Base-by-base conservation (phyloP, 1,140 invertebrate species). In the Dreissena rostriformis region DNA sequence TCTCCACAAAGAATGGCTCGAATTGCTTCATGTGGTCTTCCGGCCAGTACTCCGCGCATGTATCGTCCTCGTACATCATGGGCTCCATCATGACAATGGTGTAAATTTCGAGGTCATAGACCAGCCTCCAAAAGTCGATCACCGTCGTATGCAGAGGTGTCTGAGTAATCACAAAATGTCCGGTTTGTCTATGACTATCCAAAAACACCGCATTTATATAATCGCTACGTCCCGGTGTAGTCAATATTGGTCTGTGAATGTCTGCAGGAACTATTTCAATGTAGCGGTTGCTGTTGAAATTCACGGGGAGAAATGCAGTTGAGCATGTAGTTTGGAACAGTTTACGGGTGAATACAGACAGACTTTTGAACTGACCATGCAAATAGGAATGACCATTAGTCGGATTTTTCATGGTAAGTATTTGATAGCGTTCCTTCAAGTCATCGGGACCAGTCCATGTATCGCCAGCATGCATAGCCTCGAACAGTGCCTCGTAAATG, bases 221-320 rank as follows among this genome's bases (percentile, higher is more conserved):
- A 65, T 93, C 92, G 95, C 74, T 95, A 94, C 87, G 95, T 49
- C 88, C 89, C n/a, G 88, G 86, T 28, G 90, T 90, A 28, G 17
- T 57, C 24, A 92, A 75, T 15, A 87, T 49, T 0, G 92, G 91
- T 17, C 92, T 86, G 73, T 87, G 85, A 12, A 79, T 73, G 57
- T 92, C 88, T 0, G 80, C 76, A 5, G 92, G 91, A 6, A 92
- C 57, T 8, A 92, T 88, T 74, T 91, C 90, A 15, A 78, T 70
- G 66, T 88, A 93, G 12, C 93, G 78, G 84, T 93, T 93, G 74
- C 92, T 93, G 0, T 87, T 65, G 1, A 78, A 63, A 84, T 93
- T 93, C 2, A 53, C 73, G 0, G 86, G 80, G 7, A 86, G 73
- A 17, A 86, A 49, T 14, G 89, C 92, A 68, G 71, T 78, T 12